phyloP scores from a whole-genome alignment of 2,888 invertebrate genomes.

The Chymomyza amoena region DNA sequence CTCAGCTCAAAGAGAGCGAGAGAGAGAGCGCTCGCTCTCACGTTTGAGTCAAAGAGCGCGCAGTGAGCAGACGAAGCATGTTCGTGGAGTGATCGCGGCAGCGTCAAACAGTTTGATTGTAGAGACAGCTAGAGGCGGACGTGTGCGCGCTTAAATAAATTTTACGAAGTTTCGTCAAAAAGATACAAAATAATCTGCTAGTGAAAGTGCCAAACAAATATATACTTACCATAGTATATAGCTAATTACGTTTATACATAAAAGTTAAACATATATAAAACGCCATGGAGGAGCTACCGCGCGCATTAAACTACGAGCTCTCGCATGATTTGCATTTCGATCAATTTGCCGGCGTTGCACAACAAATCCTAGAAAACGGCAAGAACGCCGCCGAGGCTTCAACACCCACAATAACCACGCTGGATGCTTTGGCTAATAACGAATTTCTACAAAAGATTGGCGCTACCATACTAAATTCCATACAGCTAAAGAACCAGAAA shows the following conservation, averaged over 20 bases:
- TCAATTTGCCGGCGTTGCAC: constrained; percentile 66
- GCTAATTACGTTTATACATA: background rate
- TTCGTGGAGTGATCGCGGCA: constrained; percentile 32
- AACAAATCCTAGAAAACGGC: constrained; percentile 68
- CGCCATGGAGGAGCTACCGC: constrained; percentile 73
- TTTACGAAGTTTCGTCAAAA: background rate
- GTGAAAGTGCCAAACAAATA: constrained; percentile 9
- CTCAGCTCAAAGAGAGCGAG: background rate
- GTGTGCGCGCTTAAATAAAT: constrained; percentile 33
- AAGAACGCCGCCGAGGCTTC: constrained; percentile 52
- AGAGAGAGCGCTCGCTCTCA: background rate
- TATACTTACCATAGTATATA: background rate
- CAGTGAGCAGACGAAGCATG: background rate
- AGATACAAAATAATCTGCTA: constrained; percentile 25
- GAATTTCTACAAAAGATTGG: constrained; percentile 76
- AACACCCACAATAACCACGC: constrained; percentile 66
- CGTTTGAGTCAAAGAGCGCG: background rate
- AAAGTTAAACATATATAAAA: constrained; percentile 1
- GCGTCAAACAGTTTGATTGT: constrained; percentile 66
- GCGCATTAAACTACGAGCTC: constrained; percentile 75
- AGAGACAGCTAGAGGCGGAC: constrained; percentile 45
- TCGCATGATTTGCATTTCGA: constrained; percentile 76
- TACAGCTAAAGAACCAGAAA: constrained; percentile 64
- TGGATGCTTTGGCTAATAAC: constrained; percentile 53
- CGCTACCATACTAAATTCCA: constrained; percentile 72